A percentile compares a stretch with the other conserved stretches of the same genome.
These are phyloP conservation scores for Diplolepis rosae DNA, from an alignment of 2,888 invertebrate genomes.

Conservation along the genomic window DNA sequence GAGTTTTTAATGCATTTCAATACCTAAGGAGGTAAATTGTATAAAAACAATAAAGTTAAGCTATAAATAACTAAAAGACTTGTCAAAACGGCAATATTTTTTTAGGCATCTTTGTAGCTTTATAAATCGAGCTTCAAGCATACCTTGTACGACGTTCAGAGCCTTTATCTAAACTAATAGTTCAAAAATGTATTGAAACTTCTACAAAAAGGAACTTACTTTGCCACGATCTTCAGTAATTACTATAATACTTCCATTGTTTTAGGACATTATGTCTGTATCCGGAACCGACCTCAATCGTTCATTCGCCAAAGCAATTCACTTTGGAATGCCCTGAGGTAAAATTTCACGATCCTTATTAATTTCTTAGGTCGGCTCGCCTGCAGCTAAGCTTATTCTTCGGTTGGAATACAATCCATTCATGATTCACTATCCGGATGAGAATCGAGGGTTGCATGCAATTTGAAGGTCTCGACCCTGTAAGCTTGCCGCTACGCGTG, in stretches of 20 bases:
- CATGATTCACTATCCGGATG: slow-evolving; percentile 5
- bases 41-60: too few relatives aligned
- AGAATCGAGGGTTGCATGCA: slow-evolving; percentile 3
- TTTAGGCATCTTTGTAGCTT: too few relatives aligned
- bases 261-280: not conserved
- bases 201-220: not conserved
- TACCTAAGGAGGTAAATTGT: too few relatives aligned
- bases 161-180: not conserved
- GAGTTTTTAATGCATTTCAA: too few relatives aligned
- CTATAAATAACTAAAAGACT: too few relatives aligned
- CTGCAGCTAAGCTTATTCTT: slow-evolving; percentile 22
- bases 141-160: not conserved
- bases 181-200: not conserved
- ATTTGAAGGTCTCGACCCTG: slow-evolving; percentile 19
- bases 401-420: slow-evolving; percentile 17
- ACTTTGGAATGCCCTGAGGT: not conserved
- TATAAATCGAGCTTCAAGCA: not conserved
- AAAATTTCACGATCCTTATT: slow-evolving; percentile 21
- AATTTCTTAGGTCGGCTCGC: slow-evolving; percentile 11
- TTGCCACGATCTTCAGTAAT: not conserved
- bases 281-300: slow-evolving; percentile 7
- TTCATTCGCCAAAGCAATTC: slow-evolving; percentile 18
- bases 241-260: not conserved
- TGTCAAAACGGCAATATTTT: too few relatives aligned
- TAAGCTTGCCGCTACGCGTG: slow-evolving; percentile 34